Base-by-base conservation (phyloP, 2,888 invertebrate genomes). In the Eumacrocentrus americanus region DNA sequence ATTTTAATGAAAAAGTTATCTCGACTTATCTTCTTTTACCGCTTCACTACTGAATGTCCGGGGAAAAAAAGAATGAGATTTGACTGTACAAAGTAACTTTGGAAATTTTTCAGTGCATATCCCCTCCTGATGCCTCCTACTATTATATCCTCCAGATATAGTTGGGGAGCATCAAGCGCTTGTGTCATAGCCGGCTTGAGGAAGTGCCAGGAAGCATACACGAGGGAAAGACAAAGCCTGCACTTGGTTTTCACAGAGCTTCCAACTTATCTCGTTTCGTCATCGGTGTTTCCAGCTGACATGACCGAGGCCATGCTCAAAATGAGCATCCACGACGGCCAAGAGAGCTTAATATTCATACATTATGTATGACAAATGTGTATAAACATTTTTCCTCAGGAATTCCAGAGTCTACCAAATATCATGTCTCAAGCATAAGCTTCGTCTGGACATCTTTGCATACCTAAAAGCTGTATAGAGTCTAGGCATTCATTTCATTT, bases 261-360 rank as follows among this genome's bases (percentile, higher is more conserved):
- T 60, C 55, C 60, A 55, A 54, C 20, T 9, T 20, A 3, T 18
- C 12, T 52, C 37, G 35, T 60, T 60, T 60, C 60, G 55, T 60
- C 60, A 60, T 50, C 50, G 60, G 60, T 55, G 44, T 60, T 60
- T 60, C 60, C 60, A 60, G 60, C 60, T 60, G 60, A 56, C 60
- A 60, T 55, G 18, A 25, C 55, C 51, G 60, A 60, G 55, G 44
- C 55, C 60, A 42, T 55, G 23, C 20, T 25, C 14, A 37, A n/a
- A 42, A 29, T 18, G 12, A 50, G n/a, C 22, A 40, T 14, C n/a
- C 23, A 34, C 34, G 16, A 29, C 34, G 9, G 5, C n/a, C n/a
- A n/a, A n/a, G n/a, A n/a, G n/a, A n/a, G n/a, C n/a, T n/a, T n/a
- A n/a, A n/a, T n/a, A n/a, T n/a, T n/a, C n/a, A n/a, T n/a, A n/a